Evolutionary conservation across 2,797 vertebrate species (phyloP), one percentile per base, ranked within the genome.

Genomic region (Rousettus madagascariensis): DNA sequence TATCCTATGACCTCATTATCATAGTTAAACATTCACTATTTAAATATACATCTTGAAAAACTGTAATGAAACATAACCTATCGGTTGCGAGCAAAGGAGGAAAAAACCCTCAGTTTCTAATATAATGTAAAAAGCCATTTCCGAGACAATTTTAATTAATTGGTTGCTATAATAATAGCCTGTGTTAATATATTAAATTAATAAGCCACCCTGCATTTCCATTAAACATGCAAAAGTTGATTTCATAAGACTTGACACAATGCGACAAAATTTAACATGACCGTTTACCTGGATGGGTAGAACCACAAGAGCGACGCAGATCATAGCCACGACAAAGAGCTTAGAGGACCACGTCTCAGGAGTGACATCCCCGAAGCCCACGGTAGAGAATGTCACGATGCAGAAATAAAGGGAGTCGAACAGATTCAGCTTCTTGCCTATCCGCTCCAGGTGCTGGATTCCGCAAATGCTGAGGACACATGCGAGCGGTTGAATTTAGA

Each of bases 351-450:
- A 99, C 46, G 99, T 99, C 96, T 98, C 98, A 68, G 99, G 99
- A 43, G 99, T 99, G 95, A 99, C 99, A 96, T 99, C 99, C 46
- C 99, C 99, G 95, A 99, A 99, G 94, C 99, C 99, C 97, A 99
- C 99, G 51, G 99, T 99, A 65, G 99, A 99, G 97, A 99, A 99
- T 10, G 99, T 99, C 96, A 99, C 99, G 92, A 99, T 99, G 98
- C 99, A 99, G 98, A 99, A 99, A 97, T 99, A 99, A 86, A 99
- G 98, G 91, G 99, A 99, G 96, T 99, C 98, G 86, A 99, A 99
- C 91, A 99, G 98, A 96, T 98, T 98, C 97, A 99, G 89, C 96
- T 98, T 98, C 98, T 99, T 98, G 96, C 98, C 99, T 94, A 99
- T 98, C 96, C 99, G 98, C 96, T 99, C 99, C 96, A 99, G 98